Evolutionary conservation across 2,888 invertebrate genomes (phyloP).

Genomic region (Drosophila anomelani): DNA sequence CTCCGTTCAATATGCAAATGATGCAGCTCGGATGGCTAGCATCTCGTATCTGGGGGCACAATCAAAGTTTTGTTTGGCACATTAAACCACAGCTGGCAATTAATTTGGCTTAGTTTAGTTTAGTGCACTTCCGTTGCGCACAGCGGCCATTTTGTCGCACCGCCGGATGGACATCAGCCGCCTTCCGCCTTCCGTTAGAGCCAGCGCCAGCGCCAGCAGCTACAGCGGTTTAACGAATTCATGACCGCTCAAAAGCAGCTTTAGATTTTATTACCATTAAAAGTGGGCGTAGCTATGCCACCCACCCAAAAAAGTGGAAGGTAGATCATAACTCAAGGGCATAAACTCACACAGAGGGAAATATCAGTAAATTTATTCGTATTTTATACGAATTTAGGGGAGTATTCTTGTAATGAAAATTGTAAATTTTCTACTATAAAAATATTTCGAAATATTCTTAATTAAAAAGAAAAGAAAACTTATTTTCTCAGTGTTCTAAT

Average conservation of each 20-base stretch:
- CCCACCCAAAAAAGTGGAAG: constrained; percentile 61
- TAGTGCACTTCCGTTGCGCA: constrained; percentile 78
- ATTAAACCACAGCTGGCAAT: constrained; percentile 73
- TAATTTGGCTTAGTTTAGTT: constrained; percentile 80
- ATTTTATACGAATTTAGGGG: neutral
- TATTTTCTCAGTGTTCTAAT: constrained; percentile 8
- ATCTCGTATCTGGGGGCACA: constrained; percentile 51
- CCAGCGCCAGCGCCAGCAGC: constrained; percentile 6
- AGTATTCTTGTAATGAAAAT: neutral
- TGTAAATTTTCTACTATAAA: too few relatives aligned
- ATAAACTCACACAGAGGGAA: constrained; percentile 56
- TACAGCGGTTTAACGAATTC: constrained; percentile 51
- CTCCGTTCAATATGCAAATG: constrained; percentile 45
- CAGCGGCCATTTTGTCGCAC: constrained; percentile 78
- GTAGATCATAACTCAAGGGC: constrained; percentile 75
- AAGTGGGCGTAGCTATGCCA: constrained; percentile 51
- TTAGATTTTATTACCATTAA: constrained; percentile 78
- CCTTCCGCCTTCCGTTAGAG: constrained; percentile 5
- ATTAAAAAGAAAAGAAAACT: neutral
- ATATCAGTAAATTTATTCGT: neutral
- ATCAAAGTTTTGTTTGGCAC: constrained; percentile 79
- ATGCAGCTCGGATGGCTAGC: constrained; percentile 20
- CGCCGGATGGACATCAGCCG: constrained; percentile 62
- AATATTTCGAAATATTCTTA: neutral
- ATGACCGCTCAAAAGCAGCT: constrained; percentile 73